Evolutionary conservation across 2,888 invertebrate species (phyloP), one percentile per base, ranked within the genome.

Genomic region (Atrina japonica): DNA sequence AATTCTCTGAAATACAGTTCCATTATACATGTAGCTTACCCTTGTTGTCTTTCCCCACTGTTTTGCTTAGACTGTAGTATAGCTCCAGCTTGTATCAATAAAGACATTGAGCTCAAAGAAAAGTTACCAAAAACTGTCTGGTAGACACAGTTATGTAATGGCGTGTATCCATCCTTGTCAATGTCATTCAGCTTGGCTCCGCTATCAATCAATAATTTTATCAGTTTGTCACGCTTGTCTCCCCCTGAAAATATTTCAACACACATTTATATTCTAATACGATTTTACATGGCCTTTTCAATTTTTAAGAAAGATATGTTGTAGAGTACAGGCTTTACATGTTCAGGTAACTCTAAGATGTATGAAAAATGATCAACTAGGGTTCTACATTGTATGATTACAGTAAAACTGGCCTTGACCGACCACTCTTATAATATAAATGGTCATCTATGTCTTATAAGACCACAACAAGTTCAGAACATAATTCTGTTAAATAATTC

Each of bases 81-180:
- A 1, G 80, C 70, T 6, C 81, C 81, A 21, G 75, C 74, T 53
- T 76, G 71, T 9, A 75, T 73, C 58, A 80, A 41, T 2, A 78
- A 59, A 35, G 73, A 71, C 21, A 81, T 49, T 11, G 75, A 68
- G 0, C 65, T 61, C 27, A 74, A 29, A 14, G 59, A 64, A 27
- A 67, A 70, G 55, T 76, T 70, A 14, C 72, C 58, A 5, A 75
- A 63, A 5, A 49, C 70, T 21, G 74, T 73, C 27, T 72, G 71
- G 58, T 76, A 80, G 35, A 81, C 77, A 56, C 80, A 78, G 45
- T 63, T 68, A 53, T 82, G 82, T 7, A 85, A 75, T 6, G 83
- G 82, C 3, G 82, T 81, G 53, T 68, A 77, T 3, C 81, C 81
- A 23, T 71, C 56, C 3, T 27, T 35, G 55, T 81, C 78, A 0